These are phyloP conservation scores for Caerostris darwini DNA, from an alignment of 1,140 invertebrate species.

Conservation along the genomic window DNA sequence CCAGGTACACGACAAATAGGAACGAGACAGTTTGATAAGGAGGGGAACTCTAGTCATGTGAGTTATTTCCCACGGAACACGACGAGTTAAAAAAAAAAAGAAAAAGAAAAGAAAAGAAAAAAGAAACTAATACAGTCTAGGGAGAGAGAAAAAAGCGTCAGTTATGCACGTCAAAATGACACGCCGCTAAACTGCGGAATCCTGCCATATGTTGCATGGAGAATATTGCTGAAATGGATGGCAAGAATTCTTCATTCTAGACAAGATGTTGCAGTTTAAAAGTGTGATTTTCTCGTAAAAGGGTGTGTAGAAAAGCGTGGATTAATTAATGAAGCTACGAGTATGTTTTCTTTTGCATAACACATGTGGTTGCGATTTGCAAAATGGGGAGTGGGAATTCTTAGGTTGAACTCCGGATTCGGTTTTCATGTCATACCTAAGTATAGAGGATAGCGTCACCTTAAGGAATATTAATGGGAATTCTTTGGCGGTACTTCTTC, in stretches of 20 bases:
- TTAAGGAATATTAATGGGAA: neutral
- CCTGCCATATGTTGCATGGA: constrained; percentile 25
- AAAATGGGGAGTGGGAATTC: neutral
- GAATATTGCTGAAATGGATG: neutral
- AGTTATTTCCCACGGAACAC: constrained; percentile 45
- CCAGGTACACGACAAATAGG: neutral
- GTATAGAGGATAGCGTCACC: neutral
- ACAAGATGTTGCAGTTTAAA: constrained; percentile 25
- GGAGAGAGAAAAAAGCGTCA: neutral
- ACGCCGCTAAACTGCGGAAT: constrained; percentile 51
- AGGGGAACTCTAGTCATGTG: neutral
- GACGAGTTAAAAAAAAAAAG: neutral
- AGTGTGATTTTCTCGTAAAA: too few relatives aligned
- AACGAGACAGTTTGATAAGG: neutral
- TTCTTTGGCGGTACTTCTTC: neutral
- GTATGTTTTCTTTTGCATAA: neutral
- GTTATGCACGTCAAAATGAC: constrained; percentile 63
- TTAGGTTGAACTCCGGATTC: neutral
- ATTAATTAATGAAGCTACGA: neutral
- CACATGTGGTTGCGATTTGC: constrained; percentile 7
- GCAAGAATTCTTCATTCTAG: neutral
- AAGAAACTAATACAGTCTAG: neutral
- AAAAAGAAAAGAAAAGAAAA: neutral
- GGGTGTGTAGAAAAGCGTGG: neutral
- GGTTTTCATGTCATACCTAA: neutral